Evolutionary conservation across 2,888 invertebrate genomes (phyloP).

Genomic region (Octodonta nipae): DNA sequence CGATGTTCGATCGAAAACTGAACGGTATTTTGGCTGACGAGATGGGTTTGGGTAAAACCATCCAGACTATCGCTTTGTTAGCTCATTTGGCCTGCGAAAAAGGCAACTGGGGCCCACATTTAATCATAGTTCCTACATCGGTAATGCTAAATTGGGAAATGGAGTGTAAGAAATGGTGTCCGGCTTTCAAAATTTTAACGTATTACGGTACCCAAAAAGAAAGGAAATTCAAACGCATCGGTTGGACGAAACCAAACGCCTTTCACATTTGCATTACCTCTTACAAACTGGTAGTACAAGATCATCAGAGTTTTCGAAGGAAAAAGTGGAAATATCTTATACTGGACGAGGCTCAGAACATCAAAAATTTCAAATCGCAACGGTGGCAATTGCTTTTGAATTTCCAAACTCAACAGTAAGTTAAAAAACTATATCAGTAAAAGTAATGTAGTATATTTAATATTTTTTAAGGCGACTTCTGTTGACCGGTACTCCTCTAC

Average conservation of each 20-base stretch:
- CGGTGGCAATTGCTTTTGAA: slow-evolving; percentile 94
- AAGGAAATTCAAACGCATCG: slow-evolving; percentile 69
- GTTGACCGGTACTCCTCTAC: slow-evolving; percentile 87
- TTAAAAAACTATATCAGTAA: too few species aligned
- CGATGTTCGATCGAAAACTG: slow-evolving; percentile 85
- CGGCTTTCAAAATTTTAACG: slow-evolving; percentile 95
- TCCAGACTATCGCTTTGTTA: slow-evolving; percentile 88
- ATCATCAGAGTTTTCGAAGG: slow-evolving; percentile 91
- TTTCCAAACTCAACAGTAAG: slow-evolving; percentile 79
- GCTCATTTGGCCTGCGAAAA: slow-evolving; percentile 88
- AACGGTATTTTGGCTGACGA: slow-evolving; percentile 95
- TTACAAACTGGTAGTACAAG: slow-evolving; percentile 94
- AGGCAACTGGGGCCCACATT: slow-evolving; percentile 94
- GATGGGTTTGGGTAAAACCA: slow-evolving; percentile 95
- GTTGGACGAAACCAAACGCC: slow-evolving; percentile 97
- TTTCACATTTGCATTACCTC: slow-evolving; percentile 98
- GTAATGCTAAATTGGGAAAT: slow-evolving; percentile 99
- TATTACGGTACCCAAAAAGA: slow-evolving; percentile 97
- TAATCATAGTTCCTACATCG: slow-evolving; percentile 96
- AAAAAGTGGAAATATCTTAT: slow-evolving; percentile 98
- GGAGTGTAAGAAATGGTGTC: slow-evolving; percentile 99
- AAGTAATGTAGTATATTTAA: too few species aligned
- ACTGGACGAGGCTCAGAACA: slow-evolving; percentile 96
- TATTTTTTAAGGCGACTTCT: slow-evolving; percentile 63
- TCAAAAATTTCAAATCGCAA: slow-evolving; percentile 98